A percentile compares a stretch with the other conserved stretches of the same genome.
Evolutionary conservation across 1,140 invertebrate genomes (phyloP).

Genomic region (Oncopeltus fasciatus): DNA sequence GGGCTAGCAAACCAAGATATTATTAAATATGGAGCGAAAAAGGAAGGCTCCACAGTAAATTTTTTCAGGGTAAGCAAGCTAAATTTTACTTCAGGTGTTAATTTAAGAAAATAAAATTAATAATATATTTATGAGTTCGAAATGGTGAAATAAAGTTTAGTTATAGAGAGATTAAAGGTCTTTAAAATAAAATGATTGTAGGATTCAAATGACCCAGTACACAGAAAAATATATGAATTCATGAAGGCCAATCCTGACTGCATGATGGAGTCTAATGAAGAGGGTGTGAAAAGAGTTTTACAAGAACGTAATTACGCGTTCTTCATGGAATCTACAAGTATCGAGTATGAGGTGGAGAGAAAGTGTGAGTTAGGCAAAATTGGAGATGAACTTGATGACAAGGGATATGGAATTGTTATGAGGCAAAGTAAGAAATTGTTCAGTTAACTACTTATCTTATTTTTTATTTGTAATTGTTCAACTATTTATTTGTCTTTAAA

Average conservation of each 20-base stretch:
- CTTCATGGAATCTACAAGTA: constrained; percentile 45
- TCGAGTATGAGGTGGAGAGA: constrained; percentile 60
- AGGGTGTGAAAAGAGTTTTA: constrained; percentile 48
- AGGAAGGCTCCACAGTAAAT: constrained; percentile 77
- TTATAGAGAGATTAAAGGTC: neutral
- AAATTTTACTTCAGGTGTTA: neutral
- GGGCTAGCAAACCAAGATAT: constrained; percentile 91
- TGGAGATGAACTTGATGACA: constrained; percentile 64
- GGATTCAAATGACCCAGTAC: constrained; percentile 19
- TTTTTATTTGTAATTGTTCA: too few relatives aligned
- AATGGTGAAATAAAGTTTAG: too few relatives aligned
- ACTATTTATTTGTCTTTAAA: too few relatives aligned
- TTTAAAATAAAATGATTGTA: neutral
- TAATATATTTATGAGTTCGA: too few relatives aligned
- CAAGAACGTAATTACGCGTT: constrained; percentile 56
- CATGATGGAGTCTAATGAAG: constrained; percentile 50
- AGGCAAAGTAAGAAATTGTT: constrained; percentile 47
- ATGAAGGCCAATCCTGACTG: constrained; percentile 29
- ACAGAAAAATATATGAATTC: constrained; percentile 21
- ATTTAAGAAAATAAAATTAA: too few relatives aligned
- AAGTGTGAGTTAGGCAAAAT: constrained; percentile 68
- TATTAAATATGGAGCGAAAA: constrained; percentile 93
- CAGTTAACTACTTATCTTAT: too few relatives aligned
- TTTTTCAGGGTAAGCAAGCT: constrained; percentile 73
- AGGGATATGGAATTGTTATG: constrained; percentile 80